Conservation (phyloP, 2,797 vertebrate species). For the Sus cebifrons region DNA sequence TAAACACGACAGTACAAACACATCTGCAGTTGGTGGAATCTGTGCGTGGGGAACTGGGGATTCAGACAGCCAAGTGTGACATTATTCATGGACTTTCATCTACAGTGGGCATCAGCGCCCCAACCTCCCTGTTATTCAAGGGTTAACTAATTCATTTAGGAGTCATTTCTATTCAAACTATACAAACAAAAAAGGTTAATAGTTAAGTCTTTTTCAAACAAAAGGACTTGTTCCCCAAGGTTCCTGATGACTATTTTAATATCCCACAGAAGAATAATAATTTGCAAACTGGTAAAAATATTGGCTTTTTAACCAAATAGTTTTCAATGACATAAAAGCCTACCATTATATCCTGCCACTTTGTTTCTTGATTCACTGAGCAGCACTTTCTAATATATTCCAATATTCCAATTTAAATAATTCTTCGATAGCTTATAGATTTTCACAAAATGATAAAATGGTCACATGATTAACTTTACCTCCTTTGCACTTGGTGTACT, state of each 20-base stretch:
- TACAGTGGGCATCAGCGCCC: neutral
- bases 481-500: conserved; percentile 88
- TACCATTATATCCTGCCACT: conserved; percentile 12
- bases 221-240: conserved; percentile 43
- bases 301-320: conserved; percentile 63
- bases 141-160: neutral
- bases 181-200: conserved; percentile 61
- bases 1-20: neutral
- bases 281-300: conserved; percentile 57
- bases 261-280: conserved; percentile 38
- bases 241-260: conserved; percentile 63
- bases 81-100: neutral
- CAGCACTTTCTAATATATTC: conserved; percentile 57
- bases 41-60: neutral
- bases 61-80: neutral
- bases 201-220: conserved; percentile 51
- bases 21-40: neutral
- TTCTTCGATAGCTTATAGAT: conserved; percentile 14
- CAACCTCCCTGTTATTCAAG: neutral
- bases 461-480: conserved; percentile 89
- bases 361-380: conserved; percentile 43
- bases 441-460: conserved; percentile 65
- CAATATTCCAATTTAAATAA: conserved; percentile 65
- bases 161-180: conserved; percentile 60
- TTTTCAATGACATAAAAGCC: conserved; percentile 68